Percentiles rank a stretch among this genome's conserved stretches.
Conservation (phyloP, 2,113 vertebrate species). For the Lipophrys pholis region DNA sequence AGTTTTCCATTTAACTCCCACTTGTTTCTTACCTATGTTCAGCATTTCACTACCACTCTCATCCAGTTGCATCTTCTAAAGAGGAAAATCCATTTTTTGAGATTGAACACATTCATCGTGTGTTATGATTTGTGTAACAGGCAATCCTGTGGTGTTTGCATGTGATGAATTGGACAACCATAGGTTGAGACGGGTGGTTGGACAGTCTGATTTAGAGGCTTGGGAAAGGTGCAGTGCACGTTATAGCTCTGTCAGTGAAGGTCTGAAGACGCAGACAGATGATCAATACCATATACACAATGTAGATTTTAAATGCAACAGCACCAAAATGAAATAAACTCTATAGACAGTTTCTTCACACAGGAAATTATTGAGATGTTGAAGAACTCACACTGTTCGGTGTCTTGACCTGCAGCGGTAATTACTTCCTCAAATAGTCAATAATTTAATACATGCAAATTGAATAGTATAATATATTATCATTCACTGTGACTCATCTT, state of each 20-base stretch:
- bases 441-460: not conserved
- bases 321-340: not conserved
- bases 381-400: not conserved
- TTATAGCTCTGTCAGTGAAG: constrained; percentile 27
- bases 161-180: constrained; percentile 13
- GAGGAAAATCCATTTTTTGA: not conserved
- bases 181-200: not conserved
- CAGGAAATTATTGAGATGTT: not conserved
- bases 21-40: too few relatives aligned
- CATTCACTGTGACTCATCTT: constrained; percentile 7
- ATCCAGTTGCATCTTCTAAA: too few relatives aligned
- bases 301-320: constrained; percentile 2
- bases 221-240: constrained; percentile 2
- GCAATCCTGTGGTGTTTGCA: constrained; percentile 10
- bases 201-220: constrained; percentile 14
- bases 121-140: not conserved
- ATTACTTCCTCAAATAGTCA: not conserved
- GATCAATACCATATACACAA: constrained; percentile 7
- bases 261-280: not conserved
- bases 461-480: not conserved
- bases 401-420: not conserved
- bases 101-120: not conserved
- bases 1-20: too few relatives aligned
- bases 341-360: not conserved
- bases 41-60: too few relatives aligned